A percentile compares a stretch with the other conserved stretches of the same genome.
Evolutionary conservation across 2,797 vertebrate species (phyloP).

Genomic region (Malacoraja senta): DNA sequence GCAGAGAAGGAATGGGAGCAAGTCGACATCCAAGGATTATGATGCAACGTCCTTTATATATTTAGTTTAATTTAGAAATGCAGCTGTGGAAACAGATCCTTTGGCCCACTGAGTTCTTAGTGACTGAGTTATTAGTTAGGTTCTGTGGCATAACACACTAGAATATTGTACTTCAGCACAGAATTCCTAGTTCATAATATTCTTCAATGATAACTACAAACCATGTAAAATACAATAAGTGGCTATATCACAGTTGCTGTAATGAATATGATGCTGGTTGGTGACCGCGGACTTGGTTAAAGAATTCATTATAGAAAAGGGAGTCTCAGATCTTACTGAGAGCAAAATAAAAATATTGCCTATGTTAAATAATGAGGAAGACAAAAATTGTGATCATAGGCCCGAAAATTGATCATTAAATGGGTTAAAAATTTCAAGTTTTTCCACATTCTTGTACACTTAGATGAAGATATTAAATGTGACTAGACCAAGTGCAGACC

Average conservation of each 20-base stretch:
- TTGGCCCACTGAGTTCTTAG: no score
- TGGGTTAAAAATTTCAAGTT: not conserved
- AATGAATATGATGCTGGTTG: not conserved
- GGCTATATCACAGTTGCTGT: not conserved
- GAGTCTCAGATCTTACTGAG: not conserved
- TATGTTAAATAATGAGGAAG: no score
- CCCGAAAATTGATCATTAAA: not conserved
- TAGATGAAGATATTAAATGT: not conserved
- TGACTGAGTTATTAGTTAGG: no score
- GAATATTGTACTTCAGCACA: no score
- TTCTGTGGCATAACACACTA: no score
- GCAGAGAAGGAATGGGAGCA: no score
- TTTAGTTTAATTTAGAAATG: no score
- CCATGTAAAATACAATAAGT: not conserved
- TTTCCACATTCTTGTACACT: not conserved
- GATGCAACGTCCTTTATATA: no score
- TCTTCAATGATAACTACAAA: not conserved
- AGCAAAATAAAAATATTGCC: not conserved
- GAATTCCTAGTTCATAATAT: not conserved
- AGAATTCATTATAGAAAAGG: not conserved
- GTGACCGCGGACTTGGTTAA: not conserved
- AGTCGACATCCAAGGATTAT: no score
- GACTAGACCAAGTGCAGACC: no score
- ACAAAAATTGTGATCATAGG: not conserved
- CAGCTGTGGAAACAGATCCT: no score